These are phyloP conservation scores for Aurelia aurita complex sp. Pacific DNA, from an alignment of 30 jellyfish, hydroid and myxozoan species.

Conservation along the genomic window DNA sequence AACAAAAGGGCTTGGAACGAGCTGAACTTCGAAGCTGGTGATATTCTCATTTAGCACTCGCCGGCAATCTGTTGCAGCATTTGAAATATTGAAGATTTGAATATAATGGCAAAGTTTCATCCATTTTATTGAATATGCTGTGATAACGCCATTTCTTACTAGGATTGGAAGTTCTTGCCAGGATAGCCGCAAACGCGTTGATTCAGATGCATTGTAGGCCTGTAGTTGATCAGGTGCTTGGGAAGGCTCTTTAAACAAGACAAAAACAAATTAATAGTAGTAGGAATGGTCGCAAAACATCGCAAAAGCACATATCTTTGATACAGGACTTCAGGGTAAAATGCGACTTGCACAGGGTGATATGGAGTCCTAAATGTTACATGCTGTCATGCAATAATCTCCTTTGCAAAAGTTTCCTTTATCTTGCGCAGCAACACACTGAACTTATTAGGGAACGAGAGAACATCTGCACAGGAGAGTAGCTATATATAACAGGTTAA, in stretches of 20 bases:
- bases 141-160: constrained; percentile 40
- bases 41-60: constrained; percentile 21
- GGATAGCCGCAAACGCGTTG: constrained; percentile 14
- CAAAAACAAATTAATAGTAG: neutral
- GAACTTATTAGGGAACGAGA: no score
- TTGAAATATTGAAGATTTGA: neutral
- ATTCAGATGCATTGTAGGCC: neutral
- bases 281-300: neutral
- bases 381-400: no score
- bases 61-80: neutral
- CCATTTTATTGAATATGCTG: constrained; percentile 17
- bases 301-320: neutral
- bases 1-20: neutral
- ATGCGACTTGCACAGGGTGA: no score
- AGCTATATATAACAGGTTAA: no score
- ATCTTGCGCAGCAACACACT: no score
- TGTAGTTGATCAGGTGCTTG: neutral
- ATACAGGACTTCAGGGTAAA: no score
- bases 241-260: constrained; percentile 18
- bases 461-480: no score
- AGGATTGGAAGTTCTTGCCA: constrained; percentile 48
- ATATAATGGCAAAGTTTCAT: constrained; percentile 25
- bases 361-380: no score
- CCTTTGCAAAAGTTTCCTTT: no score
- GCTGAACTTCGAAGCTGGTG: neutral